Conservation (phyloP, 1,140 invertebrate genomes). For the Zaprionus capensis region DNA sequence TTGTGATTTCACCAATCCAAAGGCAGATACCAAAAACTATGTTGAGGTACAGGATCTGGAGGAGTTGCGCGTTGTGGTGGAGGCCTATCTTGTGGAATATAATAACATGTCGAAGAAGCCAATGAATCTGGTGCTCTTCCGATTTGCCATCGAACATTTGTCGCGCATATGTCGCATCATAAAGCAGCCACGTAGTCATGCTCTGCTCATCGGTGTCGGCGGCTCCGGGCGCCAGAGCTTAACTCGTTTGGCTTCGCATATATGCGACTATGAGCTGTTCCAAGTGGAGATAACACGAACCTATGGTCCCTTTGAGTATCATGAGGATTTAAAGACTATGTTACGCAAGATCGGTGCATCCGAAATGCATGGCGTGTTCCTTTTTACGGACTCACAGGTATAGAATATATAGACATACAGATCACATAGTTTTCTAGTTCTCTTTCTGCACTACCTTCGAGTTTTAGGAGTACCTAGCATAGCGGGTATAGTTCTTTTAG, state of each 20-base stretch:
- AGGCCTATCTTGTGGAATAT: slow-evolving; percentile 95
- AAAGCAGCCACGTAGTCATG: slow-evolving; percentile 95
- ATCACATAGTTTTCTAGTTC: neutral
- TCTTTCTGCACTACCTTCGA: neutral
- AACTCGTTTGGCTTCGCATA: slow-evolving; percentile 94
- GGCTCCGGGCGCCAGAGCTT: slow-evolving; percentile 97
- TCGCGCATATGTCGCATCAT: slow-evolving; percentile 96
- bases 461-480: neutral
- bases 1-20: slow-evolving; percentile 98
- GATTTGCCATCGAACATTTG: slow-evolving; percentile 97
- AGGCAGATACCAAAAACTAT: slow-evolving; percentile 94
- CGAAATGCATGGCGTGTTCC: slow-evolving; percentile 95
- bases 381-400: slow-evolving; percentile 95
- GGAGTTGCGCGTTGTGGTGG: slow-evolving; percentile 92
- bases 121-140: slow-evolving; percentile 98
- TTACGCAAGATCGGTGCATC: slow-evolving; percentile 91
- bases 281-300: slow-evolving; percentile 95
- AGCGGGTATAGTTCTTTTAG: slow-evolving; percentile 11
- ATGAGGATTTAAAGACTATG: slow-evolving; percentile 94
- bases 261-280: slow-evolving; percentile 96
- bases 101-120: slow-evolving; percentile 99
- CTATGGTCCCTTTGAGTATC: slow-evolving; percentile 94
- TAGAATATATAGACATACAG: slow-evolving; percentile 13
- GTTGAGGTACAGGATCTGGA: slow-evolving; percentile 94
- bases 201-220: slow-evolving; percentile 94